Evolutionary conservation across 2,888 invertebrate species (phyloP).

Genomic region (Lepidocyrtoides sp.): DNA sequence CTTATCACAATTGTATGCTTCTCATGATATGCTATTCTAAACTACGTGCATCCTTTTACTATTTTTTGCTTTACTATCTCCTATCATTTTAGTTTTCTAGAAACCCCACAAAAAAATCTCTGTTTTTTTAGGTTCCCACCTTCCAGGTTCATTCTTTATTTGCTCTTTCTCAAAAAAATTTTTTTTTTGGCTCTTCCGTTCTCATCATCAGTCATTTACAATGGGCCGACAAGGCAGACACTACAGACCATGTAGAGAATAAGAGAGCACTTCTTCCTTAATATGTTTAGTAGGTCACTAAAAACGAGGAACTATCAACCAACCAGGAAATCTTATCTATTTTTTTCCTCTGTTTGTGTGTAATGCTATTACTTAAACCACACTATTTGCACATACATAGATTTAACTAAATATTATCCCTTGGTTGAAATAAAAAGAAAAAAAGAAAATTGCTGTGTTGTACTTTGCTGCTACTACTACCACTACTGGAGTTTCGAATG

Average conservation of each 20-base stretch:
- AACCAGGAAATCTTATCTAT: slow-evolving; percentile 16
- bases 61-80: background rate
- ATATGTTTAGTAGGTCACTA: slow-evolving; percentile 56
- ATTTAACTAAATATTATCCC: background rate
- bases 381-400: slow-evolving; percentile 2
- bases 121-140: slow-evolving; percentile 48
- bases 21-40: background rate
- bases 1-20: slow-evolving; percentile 27
- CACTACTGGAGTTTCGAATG: background rate
- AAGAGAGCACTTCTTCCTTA: background rate
- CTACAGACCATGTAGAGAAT: background rate
- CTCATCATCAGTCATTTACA: slow-evolving; percentile 77
- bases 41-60: slow-evolving; percentile 24
- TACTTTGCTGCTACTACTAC: no score
- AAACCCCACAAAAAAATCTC: background rate
- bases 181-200: slow-evolving; percentile 53
- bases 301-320: background rate
- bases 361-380: slow-evolving; percentile 24
- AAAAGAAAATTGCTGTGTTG: background rate
- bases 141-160: slow-evolving; percentile 44
- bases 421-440: background rate
- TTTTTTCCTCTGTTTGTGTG: background rate
- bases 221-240: slow-evolving; percentile 46
- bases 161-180: background rate
- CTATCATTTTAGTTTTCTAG: background rate